These are phyloP conservation scores for Stomorhina lunata DNA, from an alignment of 2,888 invertebrate species.

Conservation along the genomic window DNA sequence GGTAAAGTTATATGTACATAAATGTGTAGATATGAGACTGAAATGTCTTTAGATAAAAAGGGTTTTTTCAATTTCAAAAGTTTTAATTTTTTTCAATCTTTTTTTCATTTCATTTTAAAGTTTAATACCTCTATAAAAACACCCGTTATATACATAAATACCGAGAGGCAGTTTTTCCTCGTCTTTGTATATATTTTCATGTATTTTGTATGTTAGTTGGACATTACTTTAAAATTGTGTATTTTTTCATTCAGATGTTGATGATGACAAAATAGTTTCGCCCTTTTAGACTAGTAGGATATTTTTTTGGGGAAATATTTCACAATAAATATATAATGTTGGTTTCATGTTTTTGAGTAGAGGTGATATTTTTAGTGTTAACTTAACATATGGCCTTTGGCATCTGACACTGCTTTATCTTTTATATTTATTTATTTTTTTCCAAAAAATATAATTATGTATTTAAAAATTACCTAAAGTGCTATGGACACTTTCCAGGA, in stretches of 20 bases:
- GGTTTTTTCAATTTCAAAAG: conserved; percentile 37
- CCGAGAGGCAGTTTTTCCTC: too few relatives aligned
- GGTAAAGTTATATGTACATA: background rate
- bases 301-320: background rate
- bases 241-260: conserved; percentile 14
- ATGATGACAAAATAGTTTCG: conserved; percentile 14
- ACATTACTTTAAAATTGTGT: conserved; percentile 28
- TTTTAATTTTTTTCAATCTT: too few relatives aligned
- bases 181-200: background rate
- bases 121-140: too few relatives aligned
- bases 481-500: too few relatives aligned
- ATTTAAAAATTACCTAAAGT: too few relatives aligned
- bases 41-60: conserved; percentile 33
- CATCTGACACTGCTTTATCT: too few relatives aligned
- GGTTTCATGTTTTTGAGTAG: background rate
- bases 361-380: background rate
- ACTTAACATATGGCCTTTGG: background rate
- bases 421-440: too few relatives aligned
- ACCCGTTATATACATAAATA: too few relatives aligned
- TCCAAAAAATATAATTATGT: too few relatives aligned
- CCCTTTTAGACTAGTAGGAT: background rate
- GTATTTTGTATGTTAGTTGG: too few relatives aligned
- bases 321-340: background rate
- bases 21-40: conserved; percentile 27
- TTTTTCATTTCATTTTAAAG: too few relatives aligned